Base-by-base conservation (phyloP, 2,113 vertebrate species). In the Amblyopsis rosae region DNA sequence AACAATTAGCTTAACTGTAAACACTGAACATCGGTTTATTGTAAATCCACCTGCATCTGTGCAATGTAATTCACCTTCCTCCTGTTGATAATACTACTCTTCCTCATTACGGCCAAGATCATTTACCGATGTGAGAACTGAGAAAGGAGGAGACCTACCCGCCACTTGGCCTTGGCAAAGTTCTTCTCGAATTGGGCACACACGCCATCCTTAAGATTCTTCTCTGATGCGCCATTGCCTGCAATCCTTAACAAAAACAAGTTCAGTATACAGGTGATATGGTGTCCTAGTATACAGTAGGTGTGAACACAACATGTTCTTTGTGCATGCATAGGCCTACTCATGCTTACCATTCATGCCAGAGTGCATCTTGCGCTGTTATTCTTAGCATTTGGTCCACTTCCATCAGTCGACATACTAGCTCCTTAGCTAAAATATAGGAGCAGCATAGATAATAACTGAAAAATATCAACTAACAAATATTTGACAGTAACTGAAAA, bases 101-200 rank as follows among this genome's bases (percentile, higher is more conserved):
- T n/a, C n/a, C 58, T 13, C 73, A 41, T 51, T 50, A 63, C 72
- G 47, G 61, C 13, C n/a, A 57, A 55, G 10, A 33, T 66, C 0
- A 63, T 58, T 51, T 47, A 60, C 48, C 63, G 15, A 11, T n/a
- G 32, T 13, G 15, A 45, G 45, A 16, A 56, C 6, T 63, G 17
- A 12, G 12, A 15, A 11, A 47, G 41, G n/a, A 26, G 62, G 11
- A 47, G 55, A 59, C 93, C 82, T 89, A 95, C 94, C 93, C 93
- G 87, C 94, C 94, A 95, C 50, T 95, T 95, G 76, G 94, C 93
- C 76, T 95, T 95, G 48, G 94, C 94, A 83, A 95, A 95, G 85
- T 95, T 95, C 86, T 95, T 95, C 87, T 95, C 93, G 76, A 95
- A 94, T 80, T 95, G 94, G 61, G 94, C 94, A 47, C 94, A 95